Percentiles rank a stretch among this genome's conserved stretches.
Evolutionary conservation across 2,797 vertebrate species (phyloP).

Genomic region (Chiloscyllium punctatum): DNA sequence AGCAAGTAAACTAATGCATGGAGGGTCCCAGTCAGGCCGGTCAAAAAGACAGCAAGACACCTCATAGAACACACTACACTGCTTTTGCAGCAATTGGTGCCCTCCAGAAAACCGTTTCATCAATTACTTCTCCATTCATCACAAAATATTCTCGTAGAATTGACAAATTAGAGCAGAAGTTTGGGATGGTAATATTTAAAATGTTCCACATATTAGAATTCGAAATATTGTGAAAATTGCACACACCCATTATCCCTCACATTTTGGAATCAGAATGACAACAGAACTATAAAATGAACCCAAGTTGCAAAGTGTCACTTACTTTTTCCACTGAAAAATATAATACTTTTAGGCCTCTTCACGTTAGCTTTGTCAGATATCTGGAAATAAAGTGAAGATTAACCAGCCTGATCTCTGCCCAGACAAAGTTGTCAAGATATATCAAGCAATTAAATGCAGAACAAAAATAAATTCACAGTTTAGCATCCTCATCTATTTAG

Average conservation of each 20-base stretch:
- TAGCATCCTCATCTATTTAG: background rate
- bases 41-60: background rate
- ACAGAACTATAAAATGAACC: background rate
- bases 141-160: background rate
- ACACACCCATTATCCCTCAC: background rate
- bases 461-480: background rate
- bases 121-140: too few species aligned
- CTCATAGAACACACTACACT: background rate
- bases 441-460: background rate
- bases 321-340: constrained; percentile 39
- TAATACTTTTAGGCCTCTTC: constrained; percentile 37
- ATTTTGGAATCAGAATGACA: background rate
- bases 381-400: constrained; percentile 29
- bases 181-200: background rate
- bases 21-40: background rate
- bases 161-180: background rate
- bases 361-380: constrained; percentile 35
- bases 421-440: background rate
- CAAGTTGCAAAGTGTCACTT: background rate
- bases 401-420: background rate
- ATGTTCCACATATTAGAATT: background rate
- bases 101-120: too few species aligned
- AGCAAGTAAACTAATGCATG: background rate
- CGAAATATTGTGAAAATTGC: background rate
- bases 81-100: background rate